These are phyloP conservation scores for Aphelinus atriplicis DNA, from an alignment of 1,140 invertebrate genomes.

Conservation along the genomic window DNA sequence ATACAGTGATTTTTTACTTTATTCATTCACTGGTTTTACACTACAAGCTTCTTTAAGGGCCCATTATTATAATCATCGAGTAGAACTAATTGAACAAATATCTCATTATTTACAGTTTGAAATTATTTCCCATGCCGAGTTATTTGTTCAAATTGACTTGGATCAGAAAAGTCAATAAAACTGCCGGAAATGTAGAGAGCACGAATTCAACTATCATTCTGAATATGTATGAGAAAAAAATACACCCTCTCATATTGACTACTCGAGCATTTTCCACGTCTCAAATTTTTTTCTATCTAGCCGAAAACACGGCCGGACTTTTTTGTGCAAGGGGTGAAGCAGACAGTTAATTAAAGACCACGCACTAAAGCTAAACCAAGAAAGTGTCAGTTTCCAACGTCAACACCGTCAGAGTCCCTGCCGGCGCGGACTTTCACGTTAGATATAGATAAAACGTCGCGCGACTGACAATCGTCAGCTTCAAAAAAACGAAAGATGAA, in stretches of 20 bases:
- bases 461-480: slow-evolving; percentile 24
- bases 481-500: slow-evolving; percentile 3
- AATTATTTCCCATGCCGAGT: no score
- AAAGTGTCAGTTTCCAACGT: slow-evolving; percentile 34
- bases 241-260: slow-evolving; percentile 1
- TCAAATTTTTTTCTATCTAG: background rate
- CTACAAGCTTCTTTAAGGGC: no score
- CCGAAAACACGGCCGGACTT: background rate
- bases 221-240: slow-evolving; percentile 2
- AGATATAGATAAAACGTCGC: slow-evolving; percentile 17
- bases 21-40: no score
- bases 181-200: background rate
- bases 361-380: slow-evolving; percentile 16
- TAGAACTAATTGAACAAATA: no score
- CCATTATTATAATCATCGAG: no score
- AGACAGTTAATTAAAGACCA: slow-evolving; percentile 27
- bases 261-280: slow-evolving; percentile 2
- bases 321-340: slow-evolving; percentile 14
- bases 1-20: no score
- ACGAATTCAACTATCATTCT: background rate
- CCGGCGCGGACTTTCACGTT: background rate
- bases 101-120: no score
- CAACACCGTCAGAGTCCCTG: slow-evolving; percentile 8
- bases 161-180: background rate
- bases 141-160: no score